Evolutionary conservation across 2,888 invertebrate genomes (phyloP).

Genomic region (Drosophila acutilabella): DNA sequence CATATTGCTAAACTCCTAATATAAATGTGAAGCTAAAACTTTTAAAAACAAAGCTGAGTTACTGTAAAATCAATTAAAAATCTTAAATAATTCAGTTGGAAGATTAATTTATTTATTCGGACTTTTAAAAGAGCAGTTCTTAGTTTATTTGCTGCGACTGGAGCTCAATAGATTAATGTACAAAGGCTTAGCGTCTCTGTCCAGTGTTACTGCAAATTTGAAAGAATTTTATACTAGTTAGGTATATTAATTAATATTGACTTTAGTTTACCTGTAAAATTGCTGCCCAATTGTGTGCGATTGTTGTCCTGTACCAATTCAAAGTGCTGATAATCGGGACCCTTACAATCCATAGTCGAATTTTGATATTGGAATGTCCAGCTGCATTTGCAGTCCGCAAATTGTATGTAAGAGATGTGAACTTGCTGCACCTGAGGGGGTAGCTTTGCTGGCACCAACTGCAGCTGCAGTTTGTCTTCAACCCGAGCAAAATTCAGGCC

Average conservation of each 20-base stretch:
- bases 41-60: no score
- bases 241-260: not conserved
- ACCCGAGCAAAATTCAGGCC: constrained; percentile 86
- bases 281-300: constrained; percentile 22
- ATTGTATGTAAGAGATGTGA: constrained; percentile 43
- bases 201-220: constrained; percentile 27
- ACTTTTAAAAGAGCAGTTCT: not conserved
- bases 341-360: constrained; percentile 36
- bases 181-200: constrained; percentile 29
- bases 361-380: constrained; percentile 27
- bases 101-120: no score
- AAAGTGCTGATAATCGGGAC: constrained; percentile 11
- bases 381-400: constrained; percentile 43
- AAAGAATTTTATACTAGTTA: not conserved
- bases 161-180: constrained; percentile 34
- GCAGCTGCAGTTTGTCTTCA: constrained; percentile 32
- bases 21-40: no score
- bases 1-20: no score
- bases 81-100: no score
- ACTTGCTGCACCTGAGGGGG: constrained; percentile 56
- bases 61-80: no score
- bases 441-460: constrained; percentile 10
- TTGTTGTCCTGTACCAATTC: constrained; percentile 42
- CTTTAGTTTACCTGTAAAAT: constrained; percentile 47
- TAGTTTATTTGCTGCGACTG: not conserved